phyloP scores from a whole-genome alignment of 2,113 vertebrate species.

The Rafetus swinhoei region DNA sequence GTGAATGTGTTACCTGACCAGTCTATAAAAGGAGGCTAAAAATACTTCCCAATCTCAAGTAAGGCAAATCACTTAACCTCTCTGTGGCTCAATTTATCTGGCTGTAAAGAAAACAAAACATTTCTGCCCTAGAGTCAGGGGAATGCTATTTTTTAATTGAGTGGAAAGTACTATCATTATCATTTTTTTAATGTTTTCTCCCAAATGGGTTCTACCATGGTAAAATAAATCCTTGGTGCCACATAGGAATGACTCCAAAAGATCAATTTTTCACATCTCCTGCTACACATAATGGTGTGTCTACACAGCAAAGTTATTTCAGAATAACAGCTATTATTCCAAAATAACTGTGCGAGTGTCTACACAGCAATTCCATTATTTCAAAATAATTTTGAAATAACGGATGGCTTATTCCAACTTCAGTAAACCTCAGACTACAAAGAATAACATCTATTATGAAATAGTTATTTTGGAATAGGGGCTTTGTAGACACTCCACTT shows the following conservation, averaged over 20 bases:
- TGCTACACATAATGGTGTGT: fast-evolving
- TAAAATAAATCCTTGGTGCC: neutral
- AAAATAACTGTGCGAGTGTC: too few species aligned
- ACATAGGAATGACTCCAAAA: neutral
- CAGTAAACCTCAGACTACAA: too few species aligned
- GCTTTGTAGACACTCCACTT: too few species aligned
- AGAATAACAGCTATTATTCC: too few species aligned
- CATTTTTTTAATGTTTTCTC: neutral
- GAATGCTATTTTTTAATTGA: neutral
- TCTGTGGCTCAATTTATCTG: neutral
- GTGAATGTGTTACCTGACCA: neutral
- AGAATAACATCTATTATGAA: too few species aligned
- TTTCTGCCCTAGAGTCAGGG: neutral
- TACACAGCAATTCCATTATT: too few species aligned
- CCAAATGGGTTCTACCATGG: neutral
- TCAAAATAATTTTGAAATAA: too few species aligned
- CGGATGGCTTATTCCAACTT: too few species aligned
- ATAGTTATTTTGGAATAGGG: too few species aligned
- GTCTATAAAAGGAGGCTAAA: neutral
- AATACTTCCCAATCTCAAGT: neutral
- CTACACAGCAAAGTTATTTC: too few species aligned
- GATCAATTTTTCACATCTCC: neutral
- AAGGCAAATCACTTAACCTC: neutral
- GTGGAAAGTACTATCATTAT: neutral
- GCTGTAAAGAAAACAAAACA: neutral